Percentiles rank a stretch among this genome's conserved stretches.
Conservation (phyloP, 1,140 invertebrate species). For the Gryon sp. region DNA sequence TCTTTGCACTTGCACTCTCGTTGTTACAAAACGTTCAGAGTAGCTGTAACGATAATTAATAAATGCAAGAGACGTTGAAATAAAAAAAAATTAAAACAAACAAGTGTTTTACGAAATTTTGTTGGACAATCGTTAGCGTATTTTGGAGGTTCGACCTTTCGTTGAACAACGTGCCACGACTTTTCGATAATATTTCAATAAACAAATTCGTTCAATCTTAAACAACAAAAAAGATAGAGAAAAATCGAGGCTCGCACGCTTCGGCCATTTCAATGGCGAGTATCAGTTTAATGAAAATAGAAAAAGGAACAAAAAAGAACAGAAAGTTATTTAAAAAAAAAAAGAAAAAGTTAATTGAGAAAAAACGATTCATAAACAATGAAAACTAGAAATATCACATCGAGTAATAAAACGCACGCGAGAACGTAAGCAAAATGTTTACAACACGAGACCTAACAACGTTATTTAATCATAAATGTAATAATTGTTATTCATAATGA, state of each 20-base stretch:
- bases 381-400: constrained; percentile 77
- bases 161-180: constrained; percentile 19
- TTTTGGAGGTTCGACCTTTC: constrained; percentile 71
- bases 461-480: constrained; percentile 66
- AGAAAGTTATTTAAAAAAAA: too few species aligned
- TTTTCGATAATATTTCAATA: constrained; percentile 2
- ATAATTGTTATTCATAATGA: constrained; percentile 65
- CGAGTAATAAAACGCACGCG: constrained; percentile 71
- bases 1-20: constrained; percentile 40
- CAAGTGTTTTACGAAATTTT: constrained; percentile 59
- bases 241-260: constrained; percentile 46
- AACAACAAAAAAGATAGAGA: constrained; percentile 3
- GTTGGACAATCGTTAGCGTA: constrained; percentile 78
- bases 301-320: too few species aligned
- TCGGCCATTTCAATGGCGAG: constrained; percentile 52
- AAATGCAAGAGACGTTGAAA: constrained; percentile 77
- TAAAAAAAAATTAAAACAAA: constrained; percentile 31
- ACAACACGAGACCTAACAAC: constrained; percentile 68
- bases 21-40: constrained; percentile 44
- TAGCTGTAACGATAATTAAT: constrained; percentile 71
- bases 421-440: constrained; percentile 69
- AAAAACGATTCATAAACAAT: constrained; percentile 65
- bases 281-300: constrained; percentile 44
- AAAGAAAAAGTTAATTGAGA: constrained; percentile 53
- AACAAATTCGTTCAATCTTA: constrained; percentile 5